Evolutionary conservation across 2,797 vertebrate genomes (phyloP), one percentile per base, ranked within the genome.

Genomic region (Gila robusta): DNA sequence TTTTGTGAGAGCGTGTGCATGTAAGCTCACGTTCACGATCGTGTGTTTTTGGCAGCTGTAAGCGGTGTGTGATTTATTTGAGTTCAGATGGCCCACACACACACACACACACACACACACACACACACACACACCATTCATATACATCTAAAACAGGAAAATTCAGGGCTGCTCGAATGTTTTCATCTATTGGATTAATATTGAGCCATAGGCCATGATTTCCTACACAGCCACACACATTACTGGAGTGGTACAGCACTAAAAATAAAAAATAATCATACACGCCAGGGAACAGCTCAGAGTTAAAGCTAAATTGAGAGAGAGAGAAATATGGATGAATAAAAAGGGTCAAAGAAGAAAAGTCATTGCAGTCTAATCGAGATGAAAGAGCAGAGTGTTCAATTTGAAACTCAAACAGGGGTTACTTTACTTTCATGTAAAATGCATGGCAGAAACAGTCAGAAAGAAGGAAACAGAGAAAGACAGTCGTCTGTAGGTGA

Each of bases 341-440:
- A 71, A 44, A 79, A 82, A 59, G 5, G 41, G 54, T 73, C 28
- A 81, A 64, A 81, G 56, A 72, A 64, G 69, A 80, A 47, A 86
- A 35, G 77, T 66, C 78, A 37, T 41, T 21, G 67, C 11, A 19
- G 56, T 86, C 69, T 66, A 80, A 80, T 59, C 0, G 16, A 81
- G 54, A 81, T 81, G 52, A 86, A 80, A 80, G 69, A 73, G 56
- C 69, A 41, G 69, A 74, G 70, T 73, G 81, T 54, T 83, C 81
- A 44, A 74, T 83, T 64, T 83, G 37, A 81, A 86, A 80, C 84
- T 86, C 69, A 86, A 81, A 86, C 69, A 85, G 54, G 6, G 23
- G 16, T 73, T 86, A 80, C 78, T 80, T 80, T 85, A 73, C 78
- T 85, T 73, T 85, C 78, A 73, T 85, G 78, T 52, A 74, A 86